Conservation (phyloP, 2,113 vertebrate genomes). For the Dicaeum eximium region DNA sequence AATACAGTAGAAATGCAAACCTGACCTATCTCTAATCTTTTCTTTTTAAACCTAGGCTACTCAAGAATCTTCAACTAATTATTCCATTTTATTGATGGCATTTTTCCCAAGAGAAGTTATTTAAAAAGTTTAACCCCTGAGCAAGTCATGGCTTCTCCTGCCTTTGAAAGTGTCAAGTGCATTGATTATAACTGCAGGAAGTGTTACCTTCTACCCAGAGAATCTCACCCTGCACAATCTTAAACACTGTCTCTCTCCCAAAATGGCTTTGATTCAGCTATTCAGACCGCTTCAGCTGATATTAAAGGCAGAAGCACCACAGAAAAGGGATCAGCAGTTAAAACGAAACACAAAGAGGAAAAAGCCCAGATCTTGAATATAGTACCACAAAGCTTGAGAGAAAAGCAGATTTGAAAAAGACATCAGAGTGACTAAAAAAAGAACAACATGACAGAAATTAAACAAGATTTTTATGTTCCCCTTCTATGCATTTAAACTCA, state of each 20-base stretch:
- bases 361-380: constrained; percentile 44
- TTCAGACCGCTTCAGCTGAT: constrained; percentile 69
- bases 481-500: constrained; percentile 82
- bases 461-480: constrained; percentile 83
- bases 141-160: constrained; percentile 80
- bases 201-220: constrained; percentile 81
- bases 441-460: constrained; percentile 87
- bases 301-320: constrained; percentile 69
- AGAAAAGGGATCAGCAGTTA: constrained; percentile 69
- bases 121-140: constrained; percentile 92
- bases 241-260: constrained; percentile 61
- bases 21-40: constrained; percentile 43
- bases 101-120: constrained; percentile 84
- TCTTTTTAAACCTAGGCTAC: constrained; percentile 54
- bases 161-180: constrained; percentile 88
- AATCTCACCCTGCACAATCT: constrained; percentile 75
- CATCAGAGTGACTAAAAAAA: constrained; percentile 79
- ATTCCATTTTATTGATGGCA: constrained; percentile 89
- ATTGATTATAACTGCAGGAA: constrained; percentile 89
- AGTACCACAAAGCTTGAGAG: constrained; percentile 71
- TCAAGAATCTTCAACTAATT: constrained; percentile 85
- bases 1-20: constrained; percentile 25
- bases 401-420: constrained; percentile 81
- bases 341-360: constrained; percentile 65
- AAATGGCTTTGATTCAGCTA: constrained; percentile 71